phyloP scores from a whole-genome alignment of 2,888 invertebrate genomes.

The Clepsis dumicolana region DNA sequence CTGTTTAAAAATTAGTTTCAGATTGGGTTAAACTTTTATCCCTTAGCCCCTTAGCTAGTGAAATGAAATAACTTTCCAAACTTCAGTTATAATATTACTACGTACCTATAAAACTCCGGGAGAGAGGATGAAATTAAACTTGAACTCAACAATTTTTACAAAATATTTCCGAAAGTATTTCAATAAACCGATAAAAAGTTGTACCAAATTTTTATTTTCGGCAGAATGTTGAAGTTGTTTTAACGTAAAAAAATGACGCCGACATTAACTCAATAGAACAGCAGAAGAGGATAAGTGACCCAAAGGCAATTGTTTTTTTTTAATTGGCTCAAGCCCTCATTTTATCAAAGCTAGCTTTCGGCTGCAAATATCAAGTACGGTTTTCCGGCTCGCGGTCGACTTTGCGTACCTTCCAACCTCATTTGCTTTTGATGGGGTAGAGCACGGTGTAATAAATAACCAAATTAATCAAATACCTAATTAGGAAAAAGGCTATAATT shows the following conservation, averaged over 20 bases:
- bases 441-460: constrained; percentile 22
- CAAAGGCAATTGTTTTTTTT: constrained; percentile 5
- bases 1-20: constrained; percentile 57
- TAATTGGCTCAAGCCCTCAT: constrained; percentile 10
- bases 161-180: constrained; percentile 66
- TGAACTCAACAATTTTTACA: constrained; percentile 61
- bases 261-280: background rate
- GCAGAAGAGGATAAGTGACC: background rate
- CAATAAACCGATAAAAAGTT: constrained; percentile 60
- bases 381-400: constrained; percentile 1
- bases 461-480: constrained; percentile 36
- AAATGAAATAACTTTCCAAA: constrained; percentile 73
- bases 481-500: constrained; percentile 40
- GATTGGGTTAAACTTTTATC: constrained; percentile 59
- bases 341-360: constrained; percentile 10
- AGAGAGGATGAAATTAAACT: constrained; percentile 66
- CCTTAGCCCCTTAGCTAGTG: constrained; percentile 60
- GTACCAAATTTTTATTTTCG: constrained; percentile 39
- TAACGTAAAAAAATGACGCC: background rate
- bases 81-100: constrained; percentile 61
- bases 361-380: constrained; percentile 3
- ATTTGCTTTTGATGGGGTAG: constrained; percentile 15
- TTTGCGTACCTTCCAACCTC: constrained; percentile 2
- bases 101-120: constrained; percentile 49
- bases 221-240: constrained; percentile 22